Evolutionary conservation across 2,888 invertebrate species (phyloP).

Genomic region (Limnephilus auricula): DNA sequence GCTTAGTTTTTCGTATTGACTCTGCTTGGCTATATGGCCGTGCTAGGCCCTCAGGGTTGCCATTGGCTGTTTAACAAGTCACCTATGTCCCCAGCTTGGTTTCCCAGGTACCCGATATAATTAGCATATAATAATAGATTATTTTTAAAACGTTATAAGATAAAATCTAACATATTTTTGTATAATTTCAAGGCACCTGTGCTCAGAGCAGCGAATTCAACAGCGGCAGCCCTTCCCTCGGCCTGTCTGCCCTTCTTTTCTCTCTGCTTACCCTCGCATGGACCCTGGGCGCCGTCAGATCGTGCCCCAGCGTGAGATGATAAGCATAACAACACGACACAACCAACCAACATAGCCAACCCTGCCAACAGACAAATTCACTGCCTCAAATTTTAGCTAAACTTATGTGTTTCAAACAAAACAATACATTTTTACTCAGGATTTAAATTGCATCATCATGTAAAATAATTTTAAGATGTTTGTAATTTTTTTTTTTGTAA

Average conservation of each 20-base stretch:
- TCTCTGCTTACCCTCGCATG: conserved; percentile 18
- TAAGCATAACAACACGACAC: not conserved
- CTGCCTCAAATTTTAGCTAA: not conserved
- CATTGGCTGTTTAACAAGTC: too few species aligned
- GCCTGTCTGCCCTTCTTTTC: not conserved
- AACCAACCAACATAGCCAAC: not conserved
- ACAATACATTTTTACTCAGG: not conserved
- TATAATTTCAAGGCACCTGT: conserved; percentile 72
- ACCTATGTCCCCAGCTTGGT: too few species aligned
- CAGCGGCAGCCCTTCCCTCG: conserved; percentile 68
- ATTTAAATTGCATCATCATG: too few species aligned
- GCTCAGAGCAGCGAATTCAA: conserved; percentile 76
- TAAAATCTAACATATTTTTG: not conserved
- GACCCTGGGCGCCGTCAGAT: not conserved
- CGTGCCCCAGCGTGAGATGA: not conserved
- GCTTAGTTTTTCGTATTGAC: too few species aligned
- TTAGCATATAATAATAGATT: too few species aligned
- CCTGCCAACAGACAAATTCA: not conserved
- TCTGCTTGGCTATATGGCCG: too few species aligned
- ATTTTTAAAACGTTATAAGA: too few species aligned
- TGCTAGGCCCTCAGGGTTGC: too few species aligned
- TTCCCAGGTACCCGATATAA: too few species aligned
- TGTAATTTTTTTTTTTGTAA: too few species aligned
- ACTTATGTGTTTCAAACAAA: not conserved
- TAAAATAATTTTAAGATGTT: too few species aligned